Evolutionary conservation across 2,888 invertebrate genomes (phyloP), one percentile per base, ranked within the genome.

Genomic region (Polydrusus pterygomalis): DNA sequence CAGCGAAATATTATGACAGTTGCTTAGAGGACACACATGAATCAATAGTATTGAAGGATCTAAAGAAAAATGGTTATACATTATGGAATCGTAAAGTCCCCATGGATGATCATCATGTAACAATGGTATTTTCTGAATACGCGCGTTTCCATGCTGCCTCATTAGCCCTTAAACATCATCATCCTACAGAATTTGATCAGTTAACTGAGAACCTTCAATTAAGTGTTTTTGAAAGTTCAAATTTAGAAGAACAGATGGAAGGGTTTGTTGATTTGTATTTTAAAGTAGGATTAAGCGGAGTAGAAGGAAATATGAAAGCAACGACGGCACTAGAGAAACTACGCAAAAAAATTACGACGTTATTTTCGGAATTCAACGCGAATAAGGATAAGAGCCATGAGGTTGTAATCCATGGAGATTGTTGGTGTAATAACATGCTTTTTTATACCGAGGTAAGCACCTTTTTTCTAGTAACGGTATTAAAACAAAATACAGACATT

Each of bases 71-170:
- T 15, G 82, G 81, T 0, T 85, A 80, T 75, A 69, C 79, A 10
- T 49, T 85, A 47, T 82, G 82, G 80, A 78, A 84, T 60, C 77
- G 81, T 13, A 81, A 79, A 34, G 69, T 75, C 15, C 80, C 81
- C 8, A 82, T 86, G 79, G 78, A 85, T 49, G 78, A 81, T 17
- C 77, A 81, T 18, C 86, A 86, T 71, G 74, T 85, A 0, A 70
- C 69, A 15, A 40, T 82, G 9, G 83, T 84, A 15, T 69, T 86
- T 20, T 76, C 78, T 10, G 83, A 83, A 58, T 83, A 84, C 54
- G 86, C 82, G 0, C 83, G 82, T 64, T 82, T 84, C 17, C 86
- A 87, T 71, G 82, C 84, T 0, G 70, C 84, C 1, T 84, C 84
- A 1, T 81, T 82, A 17, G 85, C 83, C 0, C 72, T 85, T 51